Evolutionary conservation across 2,797 vertebrate genomes (phyloP), one percentile per base, ranked within the genome.

Genomic region (Oreonectes daqikongensis): DNA sequence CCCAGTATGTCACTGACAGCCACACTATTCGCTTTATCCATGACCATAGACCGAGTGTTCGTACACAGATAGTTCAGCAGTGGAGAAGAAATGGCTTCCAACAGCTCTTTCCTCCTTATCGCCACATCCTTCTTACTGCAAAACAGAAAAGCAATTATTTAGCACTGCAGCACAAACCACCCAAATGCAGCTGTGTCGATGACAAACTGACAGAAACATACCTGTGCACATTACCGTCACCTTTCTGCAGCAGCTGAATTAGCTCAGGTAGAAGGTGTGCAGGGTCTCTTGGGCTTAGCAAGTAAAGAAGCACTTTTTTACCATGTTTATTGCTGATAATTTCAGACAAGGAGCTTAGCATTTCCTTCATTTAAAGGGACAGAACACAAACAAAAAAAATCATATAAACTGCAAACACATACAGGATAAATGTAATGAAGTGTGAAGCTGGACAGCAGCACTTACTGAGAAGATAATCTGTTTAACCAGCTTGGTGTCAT

Each of bases 401-500:
- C 1, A 15, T 52, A 1, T 3, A 55, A 52, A 35, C 53, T 24
- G 15, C 12, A 30, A n/a, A 26, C 18, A 20, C 1, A 17, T 24
- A 18, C 5, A 14, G 5, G n/a, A 12, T 48, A 28, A 30, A 67
- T 1, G 5, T 12, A 1, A 32, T 22, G 5, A 55, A 66, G 18
- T 4, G 28, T 6, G 14, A 22, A 50, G 44, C 2, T 11, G 1
- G 57, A 22, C 7, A 18, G 12, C 7, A 18, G 12, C 86, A 94
- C 97, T 93, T 87, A 99, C 97, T 2, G 95, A 95, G 83, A 99
- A 85, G 79, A 98, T 93, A 24, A 95, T 89, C 85, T 98, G 97
- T 82, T 94, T 97, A 81, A 99, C 89, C 82, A 99, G 93, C 87
- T 97, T 98, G 4, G 97, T 99, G 87, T 99, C 97, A 73, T 99